phyloP scores from a whole-genome alignment of 2,797 vertebrate species.

The Lepus townsendii region DNA sequence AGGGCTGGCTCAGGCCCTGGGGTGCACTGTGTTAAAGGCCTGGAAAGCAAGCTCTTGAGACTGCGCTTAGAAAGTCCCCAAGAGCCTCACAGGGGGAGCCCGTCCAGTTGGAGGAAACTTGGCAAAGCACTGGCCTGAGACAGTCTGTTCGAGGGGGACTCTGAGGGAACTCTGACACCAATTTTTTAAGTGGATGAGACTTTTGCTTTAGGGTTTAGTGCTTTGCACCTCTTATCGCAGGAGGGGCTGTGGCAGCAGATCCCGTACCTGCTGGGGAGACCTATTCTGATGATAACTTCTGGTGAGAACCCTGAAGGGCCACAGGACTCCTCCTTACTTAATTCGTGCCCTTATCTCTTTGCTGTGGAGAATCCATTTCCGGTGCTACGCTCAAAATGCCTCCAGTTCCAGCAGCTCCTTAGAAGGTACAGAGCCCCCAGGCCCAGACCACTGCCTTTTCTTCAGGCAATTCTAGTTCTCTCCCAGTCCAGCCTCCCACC shows the following conservation, averaged over 20 bases:
- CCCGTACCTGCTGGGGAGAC: background rate
- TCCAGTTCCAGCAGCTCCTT: background rate
- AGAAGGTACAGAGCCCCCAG: background rate
- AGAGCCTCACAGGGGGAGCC: background rate
- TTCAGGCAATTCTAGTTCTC: background rate
- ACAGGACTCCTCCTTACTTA: background rate
- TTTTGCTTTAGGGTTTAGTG: background rate
- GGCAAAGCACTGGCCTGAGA: background rate
- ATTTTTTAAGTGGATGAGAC: slow-evolving; percentile 11
- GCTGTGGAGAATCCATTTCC: slow-evolving; percentile 14
- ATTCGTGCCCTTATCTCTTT: background rate
- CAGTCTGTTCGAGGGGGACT: background rate
- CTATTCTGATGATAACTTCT: background rate
- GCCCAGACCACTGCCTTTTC: background rate
- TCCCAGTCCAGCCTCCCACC: background rate
- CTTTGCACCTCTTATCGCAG: background rate
- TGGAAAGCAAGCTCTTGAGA: background rate
- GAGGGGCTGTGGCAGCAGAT: background rate
- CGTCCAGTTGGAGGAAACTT: background rate
- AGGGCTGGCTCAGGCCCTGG: background rate
- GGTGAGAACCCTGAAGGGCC: background rate
- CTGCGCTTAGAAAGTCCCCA: background rate
- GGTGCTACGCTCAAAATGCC: background rate
- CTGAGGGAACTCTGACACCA: slow-evolving; percentile 17
- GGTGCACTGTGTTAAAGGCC: background rate